These are phyloP conservation scores for Alloscopus bannaensis DNA, from an alignment of 2,888 invertebrate genomes.

Conservation along the genomic window DNA sequence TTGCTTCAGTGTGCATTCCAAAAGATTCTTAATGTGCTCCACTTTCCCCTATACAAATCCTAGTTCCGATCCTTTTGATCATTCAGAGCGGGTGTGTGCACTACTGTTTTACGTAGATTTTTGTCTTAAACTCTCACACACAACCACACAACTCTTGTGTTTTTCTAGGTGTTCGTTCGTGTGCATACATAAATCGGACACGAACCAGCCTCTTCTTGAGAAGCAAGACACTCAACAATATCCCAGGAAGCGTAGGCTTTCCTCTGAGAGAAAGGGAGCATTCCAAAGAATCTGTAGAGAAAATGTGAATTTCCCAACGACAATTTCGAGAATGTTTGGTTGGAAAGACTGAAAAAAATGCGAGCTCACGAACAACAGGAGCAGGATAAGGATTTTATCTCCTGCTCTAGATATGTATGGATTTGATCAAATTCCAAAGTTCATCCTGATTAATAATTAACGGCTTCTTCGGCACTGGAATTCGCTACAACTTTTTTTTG, in stretches of 20 bases:
- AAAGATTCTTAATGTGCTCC: conserved; percentile 16
- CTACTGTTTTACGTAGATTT: background rate
- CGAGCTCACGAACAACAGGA: background rate
- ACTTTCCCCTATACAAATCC: conserved; percentile 5
- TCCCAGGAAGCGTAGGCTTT: background rate
- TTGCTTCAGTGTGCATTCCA: background rate
- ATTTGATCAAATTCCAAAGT: conserved; percentile 8
- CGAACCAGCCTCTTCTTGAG: background rate
- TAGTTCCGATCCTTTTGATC: background rate
- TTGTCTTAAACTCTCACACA: background rate
- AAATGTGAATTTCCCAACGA: too few species aligned
- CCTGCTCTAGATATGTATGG: background rate
- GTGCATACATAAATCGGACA: conserved; percentile 25
- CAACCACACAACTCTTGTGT: too few species aligned
- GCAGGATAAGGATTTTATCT: background rate
- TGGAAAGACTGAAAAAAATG: too few species aligned
- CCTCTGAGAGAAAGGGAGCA: too few species aligned
- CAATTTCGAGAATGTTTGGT: too few species aligned
- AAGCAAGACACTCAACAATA: background rate
- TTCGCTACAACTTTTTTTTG: too few species aligned
- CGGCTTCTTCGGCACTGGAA: background rate
- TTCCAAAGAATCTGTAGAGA: too few species aligned
- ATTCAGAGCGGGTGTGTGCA: too few species aligned
- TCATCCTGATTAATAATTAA: conserved; percentile 12
- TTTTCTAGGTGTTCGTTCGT: background rate